Evolutionary conservation across 2,888 invertebrate species (phyloP).

Genomic region (Eupithecia subumbrata): DNA sequence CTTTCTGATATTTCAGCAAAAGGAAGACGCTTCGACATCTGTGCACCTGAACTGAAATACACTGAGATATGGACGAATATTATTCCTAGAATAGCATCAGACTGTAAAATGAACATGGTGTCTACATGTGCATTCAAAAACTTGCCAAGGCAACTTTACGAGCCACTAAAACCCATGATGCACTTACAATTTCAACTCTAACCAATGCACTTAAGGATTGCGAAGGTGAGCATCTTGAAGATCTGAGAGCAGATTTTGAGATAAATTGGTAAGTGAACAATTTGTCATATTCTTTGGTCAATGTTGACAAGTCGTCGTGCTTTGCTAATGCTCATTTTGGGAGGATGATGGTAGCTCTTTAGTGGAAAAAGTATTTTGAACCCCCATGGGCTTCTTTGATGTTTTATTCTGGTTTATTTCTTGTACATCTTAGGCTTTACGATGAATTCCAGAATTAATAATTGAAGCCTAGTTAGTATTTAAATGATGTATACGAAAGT

Average conservation of each 20-base stretch:
- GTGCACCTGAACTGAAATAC: constrained; percentile 81
- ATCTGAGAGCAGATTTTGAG: constrained; percentile 39
- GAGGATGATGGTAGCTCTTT: constrained; percentile 56
- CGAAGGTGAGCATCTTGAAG: constrained; percentile 17
- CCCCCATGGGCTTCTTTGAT: constrained; percentile 53
- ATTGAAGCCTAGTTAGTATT: neutral
- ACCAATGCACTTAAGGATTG: constrained; percentile 37
- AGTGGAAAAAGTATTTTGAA: constrained; percentile 56
- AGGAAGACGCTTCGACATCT: constrained; percentile 72
- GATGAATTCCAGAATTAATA: neutral
- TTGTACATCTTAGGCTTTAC: constrained; percentile 13
- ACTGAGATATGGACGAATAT: constrained; percentile 73
- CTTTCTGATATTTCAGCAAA: constrained; percentile 58
- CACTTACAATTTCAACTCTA: constrained; percentile 49
- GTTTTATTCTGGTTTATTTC: constrained; percentile 46
- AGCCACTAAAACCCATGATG: constrained; percentile 32
- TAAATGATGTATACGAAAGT: neutral
- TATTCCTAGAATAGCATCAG: constrained; percentile 83
- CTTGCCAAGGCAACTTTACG: constrained; percentile 55
- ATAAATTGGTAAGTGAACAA: constrained; percentile 65
- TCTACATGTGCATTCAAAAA: constrained; percentile 80
- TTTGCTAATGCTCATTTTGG: constrained; percentile 74
- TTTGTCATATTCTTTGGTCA: constrained; percentile 76
- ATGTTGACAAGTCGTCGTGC: constrained; percentile 74
- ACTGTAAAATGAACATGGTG: constrained; percentile 80